phyloP scores from a whole-genome alignment of 2,113 vertebrate species.

The Ictalurus furcatus region DNA sequence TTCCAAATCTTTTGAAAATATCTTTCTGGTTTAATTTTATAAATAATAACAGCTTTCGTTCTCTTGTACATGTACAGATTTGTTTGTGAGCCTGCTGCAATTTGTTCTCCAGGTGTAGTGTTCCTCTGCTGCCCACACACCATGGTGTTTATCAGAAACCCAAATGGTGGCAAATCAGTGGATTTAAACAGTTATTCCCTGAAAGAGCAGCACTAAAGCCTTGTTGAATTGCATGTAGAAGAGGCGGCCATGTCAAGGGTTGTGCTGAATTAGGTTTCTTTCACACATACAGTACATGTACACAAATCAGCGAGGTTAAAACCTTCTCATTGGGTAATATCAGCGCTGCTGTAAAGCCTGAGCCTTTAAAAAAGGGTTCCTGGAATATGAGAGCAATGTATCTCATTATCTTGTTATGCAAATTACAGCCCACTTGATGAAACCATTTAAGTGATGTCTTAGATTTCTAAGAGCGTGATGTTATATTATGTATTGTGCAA shows the following conservation, averaged over 20 bases:
- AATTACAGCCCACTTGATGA: constrained; percentile 37
- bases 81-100: constrained; percentile 11
- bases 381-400: neutral
- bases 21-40: neutral
- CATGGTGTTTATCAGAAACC: constrained; percentile 9
- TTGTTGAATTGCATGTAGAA: neutral
- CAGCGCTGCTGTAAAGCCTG: neutral
- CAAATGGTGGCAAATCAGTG: constrained; percentile 21
- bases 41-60: constrained; percentile 11
- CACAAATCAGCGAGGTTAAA: constrained; percentile 9
- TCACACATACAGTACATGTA: constrained; percentile 1
- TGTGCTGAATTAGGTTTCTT: neutral
- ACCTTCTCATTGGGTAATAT: constrained; percentile 28
- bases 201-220: neutral
- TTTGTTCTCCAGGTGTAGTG: constrained; percentile 36
- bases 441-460: constrained; percentile 29
- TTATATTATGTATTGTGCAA: constrained; percentile 29
- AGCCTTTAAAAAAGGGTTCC: neutral
- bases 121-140: constrained; percentile 9
- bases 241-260: neutral
- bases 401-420: constrained; percentile 36
- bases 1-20: neutral
- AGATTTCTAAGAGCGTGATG: constrained; percentile 25
- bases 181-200: neutral
- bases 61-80: constrained; percentile 14